Evolutionary conservation across 1,140 invertebrate genomes (phyloP), one percentile per base, ranked within the genome.

Genomic region (Pseudomyrmex concolor): DNA sequence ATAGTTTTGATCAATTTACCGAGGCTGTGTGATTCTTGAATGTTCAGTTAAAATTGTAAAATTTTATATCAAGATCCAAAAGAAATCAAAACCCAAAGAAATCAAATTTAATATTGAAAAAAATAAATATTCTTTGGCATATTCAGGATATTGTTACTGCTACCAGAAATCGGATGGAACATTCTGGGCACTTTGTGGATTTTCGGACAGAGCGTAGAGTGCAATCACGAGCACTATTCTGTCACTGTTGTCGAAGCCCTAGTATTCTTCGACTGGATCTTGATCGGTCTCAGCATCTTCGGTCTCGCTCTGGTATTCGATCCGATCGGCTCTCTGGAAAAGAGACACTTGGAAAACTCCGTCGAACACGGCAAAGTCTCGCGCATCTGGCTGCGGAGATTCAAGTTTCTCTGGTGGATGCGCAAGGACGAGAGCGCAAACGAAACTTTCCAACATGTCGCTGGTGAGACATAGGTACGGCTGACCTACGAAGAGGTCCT

Each of bases 361-460:
- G 72, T 91, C 2, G 94, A 95, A 63, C 94, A 95, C 66, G 90
- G 93, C 10, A 95, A 95, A 70, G 89, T 95, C 0, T 95, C 96
- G 0, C 95, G 95, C 0, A 94, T 97, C 9, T 97, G 96, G 96
- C 94, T 96, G 0, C 92, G 96, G 12, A 94, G 97, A 59, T 97
- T 97, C 90, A 95, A 96, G 94, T 95, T 97, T 10, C 96, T 98
- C 86, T 98, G 97, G 94, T 98, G 97, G 96, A 94, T 97, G 86
- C 95, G 96, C 76, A 94, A 95, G 45, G 97, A 98, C 92, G 97
- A 97, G 92, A 96, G 97, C 86, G 97, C 96, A 64, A 96, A 96
- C 88, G 96, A 97, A 94, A 97, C 97, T 9, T 98, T 98, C 93
- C 96, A 97, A 92, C 97, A 98, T 94, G 96, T 97, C 84, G 97